These are phyloP conservation scores for Dryococelus australis DNA, from an alignment of 2,888 invertebrate species.

Conservation along the genomic window DNA sequence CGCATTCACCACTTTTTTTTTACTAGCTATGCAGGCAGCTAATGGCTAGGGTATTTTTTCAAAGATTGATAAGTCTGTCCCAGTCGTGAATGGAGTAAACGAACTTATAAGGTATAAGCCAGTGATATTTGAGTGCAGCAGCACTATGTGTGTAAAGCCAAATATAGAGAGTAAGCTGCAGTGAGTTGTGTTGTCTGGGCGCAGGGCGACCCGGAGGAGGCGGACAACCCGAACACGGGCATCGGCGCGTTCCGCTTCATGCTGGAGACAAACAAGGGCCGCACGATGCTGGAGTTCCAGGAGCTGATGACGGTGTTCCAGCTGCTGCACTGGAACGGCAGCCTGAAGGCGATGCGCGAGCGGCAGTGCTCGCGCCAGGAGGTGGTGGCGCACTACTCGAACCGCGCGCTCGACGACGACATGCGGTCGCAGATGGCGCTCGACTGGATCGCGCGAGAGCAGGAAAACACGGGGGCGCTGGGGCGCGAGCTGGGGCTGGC, in stretches of 20 bases:
- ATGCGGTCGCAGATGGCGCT: slow-evolving; percentile 97
- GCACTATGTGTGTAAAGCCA: no score
- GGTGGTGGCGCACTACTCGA: slow-evolving; percentile 91
- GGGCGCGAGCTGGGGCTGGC: slow-evolving; percentile 83
- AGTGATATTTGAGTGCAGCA: no score
- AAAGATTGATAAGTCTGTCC: no score
- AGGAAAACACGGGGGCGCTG: slow-evolving; percentile 76
- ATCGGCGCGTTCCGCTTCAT: slow-evolving; percentile 72
- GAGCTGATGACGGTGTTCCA: slow-evolving; percentile 98
- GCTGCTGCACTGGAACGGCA: slow-evolving; percentile 96
- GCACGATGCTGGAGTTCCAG: slow-evolving; percentile 96
- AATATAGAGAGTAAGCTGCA: no score
- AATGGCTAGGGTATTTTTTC: no score
- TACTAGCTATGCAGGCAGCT: no score
- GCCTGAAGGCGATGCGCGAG: slow-evolving; percentile 92
- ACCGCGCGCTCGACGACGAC: slow-evolving; percentile 90
- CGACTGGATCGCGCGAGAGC: slow-evolving; percentile 88
- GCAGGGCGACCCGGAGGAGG: slow-evolving; percentile 57
- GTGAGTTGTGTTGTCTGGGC: background rate
- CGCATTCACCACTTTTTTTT: no score
- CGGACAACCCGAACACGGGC: slow-evolving; percentile 77
- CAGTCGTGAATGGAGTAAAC: no score
- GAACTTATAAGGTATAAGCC: no score
- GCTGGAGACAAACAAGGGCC: slow-evolving; percentile 70
- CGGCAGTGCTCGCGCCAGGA: slow-evolving; percentile 94